Base-by-base conservation (phyloP, 2,888 invertebrate species). In the Cataglyphis cursor region DNA sequence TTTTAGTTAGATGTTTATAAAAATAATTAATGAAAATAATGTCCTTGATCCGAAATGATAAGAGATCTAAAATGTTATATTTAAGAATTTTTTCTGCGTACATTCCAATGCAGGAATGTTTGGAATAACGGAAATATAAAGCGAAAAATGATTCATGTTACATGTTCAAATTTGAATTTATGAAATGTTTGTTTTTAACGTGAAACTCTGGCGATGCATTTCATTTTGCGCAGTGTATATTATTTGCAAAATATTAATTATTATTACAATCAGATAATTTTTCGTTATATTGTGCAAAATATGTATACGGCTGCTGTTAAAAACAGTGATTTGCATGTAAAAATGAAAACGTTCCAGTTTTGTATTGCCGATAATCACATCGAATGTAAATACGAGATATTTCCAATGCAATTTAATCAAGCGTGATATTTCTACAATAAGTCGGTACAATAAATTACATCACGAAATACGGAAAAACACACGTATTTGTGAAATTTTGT, bases 241-340 rank as follows among this genome's bases (percentile, higher is more conserved):
- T 3, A 21, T 41, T 65, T 65, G 21, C 66, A 66, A 24, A 41
- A 44, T 44, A 66, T 44, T 66, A 66, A 66, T 65, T 65, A 65
- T 65, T 41, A 41, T 66, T 66, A 66, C 44, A 44, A 41, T 8
- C 15, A 18, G 66, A 44, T 44, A 18, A 66, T 66, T 66, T 66
- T 66, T 12, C 38, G 15, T 24, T 8, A 21, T 15, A 9, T 41
- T 51, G 15, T 21, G 38, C 38, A 24, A 24, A 44, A 44, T 24
- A 3, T 15, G 9, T 44, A 51, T 51, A n/a, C n/a, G 2, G 15
- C 66, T 18, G 10, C 44, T 66, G 35, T 35, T 35, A 66, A 66
- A 66, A 66, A 41, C 41, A 51, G n/a, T 51, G n/a, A 8, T n/a
- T 51, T 51, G 51, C 51, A n/a, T 51, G 8, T 51, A 51, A 51